Conservation (phyloP, 2,113 vertebrate species). For the zebrafish (Danio rerio) region GRCz12tu NC_133192.1:26145501-26146000, state of each 20-base stretch:
- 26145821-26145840: neutral
- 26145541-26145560: too few species aligned
- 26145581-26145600: too few species aligned
- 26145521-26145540: too few species aligned
- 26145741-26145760: neutral
- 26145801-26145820: neutral
- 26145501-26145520: too few species aligned
- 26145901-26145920: constrained; percentile 43
- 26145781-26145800: neutral
- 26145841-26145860: neutral
- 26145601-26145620: too few species aligned
- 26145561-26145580: too few species aligned
- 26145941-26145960: neutral
- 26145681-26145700: neutral
- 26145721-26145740: neutral
- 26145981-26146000: too few species aligned
- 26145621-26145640: too few species aligned
- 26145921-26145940: neutral
- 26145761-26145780: neutral
- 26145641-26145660: too few species aligned
- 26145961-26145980: neutral
- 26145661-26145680: neutral
- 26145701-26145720: too few species aligned
- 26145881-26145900: constrained; percentile 17
- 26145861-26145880: neutral